Percentiles rank a stretch among this genome's conserved stretches.
phyloP scores from a whole-genome alignment of 2,797 vertebrate genomes.

The Rousettus madagascariensis region DNA sequence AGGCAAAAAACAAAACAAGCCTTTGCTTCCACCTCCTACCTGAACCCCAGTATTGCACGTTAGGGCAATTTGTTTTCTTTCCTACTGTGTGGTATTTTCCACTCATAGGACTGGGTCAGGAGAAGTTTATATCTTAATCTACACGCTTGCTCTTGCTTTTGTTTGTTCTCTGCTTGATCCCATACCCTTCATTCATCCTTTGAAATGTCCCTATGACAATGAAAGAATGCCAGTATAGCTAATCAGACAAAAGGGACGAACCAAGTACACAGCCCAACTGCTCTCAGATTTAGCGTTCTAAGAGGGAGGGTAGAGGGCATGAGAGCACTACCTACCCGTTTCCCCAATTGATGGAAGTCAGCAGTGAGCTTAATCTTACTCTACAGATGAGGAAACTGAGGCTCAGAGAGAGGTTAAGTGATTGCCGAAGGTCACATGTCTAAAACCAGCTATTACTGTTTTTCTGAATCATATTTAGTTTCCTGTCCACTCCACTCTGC shows the following conservation, averaged over 20 bases:
- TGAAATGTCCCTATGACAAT: neutral
- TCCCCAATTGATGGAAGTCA: too few relatives aligned
- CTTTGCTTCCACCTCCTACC: neutral
- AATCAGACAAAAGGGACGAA: neutral
- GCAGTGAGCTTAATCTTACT: neutral
- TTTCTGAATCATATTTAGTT: neutral
- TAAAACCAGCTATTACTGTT: neutral
- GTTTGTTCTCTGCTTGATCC: conserved; percentile 39
- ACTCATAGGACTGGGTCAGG: conserved; percentile 1
- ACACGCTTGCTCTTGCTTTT: neutral
- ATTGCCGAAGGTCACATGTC: neutral
- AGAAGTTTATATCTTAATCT: neutral
- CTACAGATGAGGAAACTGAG: neutral
- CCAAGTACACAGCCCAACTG: neutral
- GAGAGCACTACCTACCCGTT: too few relatives aligned
- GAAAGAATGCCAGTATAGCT: neutral
- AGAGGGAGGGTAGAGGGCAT: rapidly evolving
- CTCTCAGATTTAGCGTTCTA: neutral
- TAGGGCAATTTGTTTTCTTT: neutral
- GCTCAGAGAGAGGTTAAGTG: neutral
- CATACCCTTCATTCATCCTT: conserved; percentile 26
- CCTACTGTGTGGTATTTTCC: conserved; percentile 12
- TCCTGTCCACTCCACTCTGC: neutral
- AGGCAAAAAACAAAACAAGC: neutral
- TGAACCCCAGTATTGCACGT: neutral